Evolutionary conservation across 2,888 invertebrate species (phyloP).

Genomic region (Philonicus albiceps): DNA sequence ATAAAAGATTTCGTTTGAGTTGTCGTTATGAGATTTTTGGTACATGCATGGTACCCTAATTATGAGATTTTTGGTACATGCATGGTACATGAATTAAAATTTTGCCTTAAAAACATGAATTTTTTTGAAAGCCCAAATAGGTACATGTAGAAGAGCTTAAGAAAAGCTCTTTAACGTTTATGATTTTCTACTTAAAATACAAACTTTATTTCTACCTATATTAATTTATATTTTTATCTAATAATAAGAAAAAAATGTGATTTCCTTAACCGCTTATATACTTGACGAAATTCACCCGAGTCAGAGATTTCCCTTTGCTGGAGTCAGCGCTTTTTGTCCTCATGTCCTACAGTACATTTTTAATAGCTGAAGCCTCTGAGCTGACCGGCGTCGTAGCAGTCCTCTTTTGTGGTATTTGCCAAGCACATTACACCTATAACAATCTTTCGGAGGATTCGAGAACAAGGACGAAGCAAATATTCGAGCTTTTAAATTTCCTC

Average conservation of each 20-base stretch:
- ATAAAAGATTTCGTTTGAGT: too few relatives aligned
- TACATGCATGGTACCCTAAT: too few relatives aligned
- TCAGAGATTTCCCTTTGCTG: conserved; percentile 91
- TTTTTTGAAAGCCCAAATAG: too few relatives aligned
- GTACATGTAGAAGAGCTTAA: too few relatives aligned
- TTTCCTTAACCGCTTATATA: conserved; percentile 62
- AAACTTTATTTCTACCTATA: not conserved
- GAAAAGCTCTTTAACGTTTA: too few relatives aligned
- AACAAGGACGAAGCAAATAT: conserved; percentile 87
- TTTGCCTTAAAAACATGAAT: too few relatives aligned
- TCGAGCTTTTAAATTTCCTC: conserved; percentile 92
- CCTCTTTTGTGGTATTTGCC: conserved; percentile 97
- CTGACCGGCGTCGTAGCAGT: conserved; percentile 98
- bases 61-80: too few relatives aligned
- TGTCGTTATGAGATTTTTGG: too few relatives aligned
- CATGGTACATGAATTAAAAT: too few relatives aligned
- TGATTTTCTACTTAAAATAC: too few relatives aligned
- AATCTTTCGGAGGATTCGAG: conserved; percentile 90
- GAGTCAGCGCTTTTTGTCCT: conserved; percentile 97
- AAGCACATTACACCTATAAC: conserved; percentile 99
- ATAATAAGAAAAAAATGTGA: not conserved
- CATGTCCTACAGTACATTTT: conserved; percentile 97
- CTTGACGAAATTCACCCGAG: conserved; percentile 94
- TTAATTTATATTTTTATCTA: not conserved
- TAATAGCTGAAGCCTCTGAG: conserved; percentile 94